Conservation (phyloP, 1,140 invertebrate species). For the Formica exsecta region DNA sequence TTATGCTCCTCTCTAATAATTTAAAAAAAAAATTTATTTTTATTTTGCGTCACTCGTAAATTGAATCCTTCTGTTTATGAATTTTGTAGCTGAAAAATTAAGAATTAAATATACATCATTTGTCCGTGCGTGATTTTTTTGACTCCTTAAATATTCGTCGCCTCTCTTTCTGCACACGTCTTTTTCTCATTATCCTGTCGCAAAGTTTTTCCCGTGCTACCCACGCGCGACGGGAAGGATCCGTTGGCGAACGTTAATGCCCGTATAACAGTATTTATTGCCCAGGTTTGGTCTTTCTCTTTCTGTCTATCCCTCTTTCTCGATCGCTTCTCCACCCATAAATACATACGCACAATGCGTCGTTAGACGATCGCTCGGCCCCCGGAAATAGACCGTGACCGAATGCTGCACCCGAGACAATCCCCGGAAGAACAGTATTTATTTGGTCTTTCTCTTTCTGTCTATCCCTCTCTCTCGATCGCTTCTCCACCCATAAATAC, state of each 20-base stretch:
- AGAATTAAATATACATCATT: constrained; percentile 11
- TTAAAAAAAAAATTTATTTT: background rate
- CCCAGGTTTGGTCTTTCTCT: constrained; percentile 17
- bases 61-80: background rate
- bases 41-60: background rate
- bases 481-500: constrained; percentile 75
- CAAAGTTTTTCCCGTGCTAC: constrained; percentile 44
- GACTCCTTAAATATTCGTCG: background rate
- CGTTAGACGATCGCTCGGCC: constrained; percentile 74
- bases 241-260: constrained; percentile 74
- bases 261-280: constrained; percentile 78
- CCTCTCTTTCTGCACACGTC: constrained; percentile 30
- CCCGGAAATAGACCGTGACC: constrained; percentile 78
- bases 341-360: constrained; percentile 78
- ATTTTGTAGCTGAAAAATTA: background rate
- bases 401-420: constrained; percentile 73
- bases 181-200: constrained; percentile 71
- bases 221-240: constrained; percentile 65
- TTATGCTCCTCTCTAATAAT: background rate
- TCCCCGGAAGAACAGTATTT: constrained; percentile 79
- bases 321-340: constrained; percentile 75
- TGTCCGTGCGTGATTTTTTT: background rate
- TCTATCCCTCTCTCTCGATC: constrained; percentile 62
- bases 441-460: constrained; percentile 46
- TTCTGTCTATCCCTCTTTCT: constrained; percentile 15